Evolutionary conservation across 2,113 vertebrate genomes (phyloP).

Genomic region (Amblyopsis rosae): DNA sequence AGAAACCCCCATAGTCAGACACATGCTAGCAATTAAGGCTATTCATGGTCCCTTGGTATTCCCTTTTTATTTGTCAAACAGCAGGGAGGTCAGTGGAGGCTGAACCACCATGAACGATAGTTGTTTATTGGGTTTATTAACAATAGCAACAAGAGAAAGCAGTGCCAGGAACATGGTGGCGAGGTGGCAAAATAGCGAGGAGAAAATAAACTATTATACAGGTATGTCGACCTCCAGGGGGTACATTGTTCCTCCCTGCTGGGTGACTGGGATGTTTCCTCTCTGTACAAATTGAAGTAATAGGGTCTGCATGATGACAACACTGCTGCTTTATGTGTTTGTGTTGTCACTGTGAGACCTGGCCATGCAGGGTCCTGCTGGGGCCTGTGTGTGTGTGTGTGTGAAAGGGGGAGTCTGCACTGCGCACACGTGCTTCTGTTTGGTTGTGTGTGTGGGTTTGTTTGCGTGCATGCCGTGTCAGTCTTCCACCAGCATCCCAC

Average conservation of each 20-base stretch:
- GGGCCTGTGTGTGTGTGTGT: conserved; percentile 21
- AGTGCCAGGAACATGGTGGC: not conserved
- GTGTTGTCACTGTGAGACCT: conserved; percentile 36
- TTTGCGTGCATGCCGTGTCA: conserved; percentile 32
- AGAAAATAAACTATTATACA: not conserved
- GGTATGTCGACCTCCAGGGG: no score
- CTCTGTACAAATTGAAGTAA: conserved; percentile 48
- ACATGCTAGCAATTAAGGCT: conserved; percentile 19
- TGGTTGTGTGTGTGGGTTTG: conserved; percentile 24
- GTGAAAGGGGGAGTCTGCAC: not conserved
- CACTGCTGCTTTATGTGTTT: conserved; percentile 63
- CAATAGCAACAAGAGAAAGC: not conserved
- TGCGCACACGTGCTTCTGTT: not conserved
- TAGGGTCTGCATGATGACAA: conserved; percentile 40
- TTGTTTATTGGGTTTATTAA: conserved; percentile 4
- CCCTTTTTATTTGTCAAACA: conserved; percentile 19
- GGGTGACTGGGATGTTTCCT: conserved; percentile 31
- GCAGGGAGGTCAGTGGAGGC: not conserved
- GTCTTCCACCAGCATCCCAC: conserved; percentile 52
- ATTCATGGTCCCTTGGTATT: not conserved
- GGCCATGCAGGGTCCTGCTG: conserved; percentile 52
- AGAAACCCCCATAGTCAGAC: conserved; percentile 4
- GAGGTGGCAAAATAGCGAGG: not conserved
- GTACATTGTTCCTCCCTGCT: conserved; percentile 35
- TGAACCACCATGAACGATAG: not conserved